Base-by-base conservation (phyloP, 2,888 invertebrate genomes). In the Zhuqinia jingwanae region DNA sequence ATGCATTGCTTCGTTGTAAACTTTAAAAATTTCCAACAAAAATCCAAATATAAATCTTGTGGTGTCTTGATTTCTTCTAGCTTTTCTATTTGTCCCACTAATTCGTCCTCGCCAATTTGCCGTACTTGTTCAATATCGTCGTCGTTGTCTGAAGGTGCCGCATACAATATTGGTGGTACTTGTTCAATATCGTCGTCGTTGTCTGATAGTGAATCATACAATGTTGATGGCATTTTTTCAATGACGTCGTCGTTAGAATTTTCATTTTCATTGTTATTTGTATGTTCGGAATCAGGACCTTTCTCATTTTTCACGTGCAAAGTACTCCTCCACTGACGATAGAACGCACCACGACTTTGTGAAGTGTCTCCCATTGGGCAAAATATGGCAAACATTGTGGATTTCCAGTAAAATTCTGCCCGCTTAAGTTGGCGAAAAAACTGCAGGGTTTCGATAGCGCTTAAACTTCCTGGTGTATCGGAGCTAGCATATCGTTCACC, bases 381-480 rank as follows among this genome's bases (percentile, higher is more conserved):
- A 22, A 84, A 84, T 42, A 84, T 68, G 5, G 65, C 22, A 17
- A 84, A 84, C 68, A 27, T 53, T 13, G 70, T n/a, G 1, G 84
- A 84, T 0, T 68, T 80, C 87, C 87, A 87, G 42, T 58, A 81
- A 27, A 25, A 60, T 22, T 87, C 84, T 13, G 76, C 11, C 3
- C 87, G 42, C 15, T 63, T 76, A 1, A 85, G 17, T 60, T 87
- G 85, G 11, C 87, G 56, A 0, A 84, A 17, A 47, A 76, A 76
- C 2, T 85, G 58, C 0, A 85, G 11, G 1, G 83, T 75, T 1
- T 87, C 87, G 6, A 87, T 30, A 6, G 47, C 84, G 20, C n/a
- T 70, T 1, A 75, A 10, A 13, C 60, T 56, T 1, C 10, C 17
- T 27, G 50, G 20, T 0, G 30, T 65, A 17, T 68, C 77, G 0